A percentile compares a stretch with the other conserved stretches of the same genome.
Conservation (phyloP, 2,113 vertebrate genomes). For the Anthoscopus minutus region DNA sequence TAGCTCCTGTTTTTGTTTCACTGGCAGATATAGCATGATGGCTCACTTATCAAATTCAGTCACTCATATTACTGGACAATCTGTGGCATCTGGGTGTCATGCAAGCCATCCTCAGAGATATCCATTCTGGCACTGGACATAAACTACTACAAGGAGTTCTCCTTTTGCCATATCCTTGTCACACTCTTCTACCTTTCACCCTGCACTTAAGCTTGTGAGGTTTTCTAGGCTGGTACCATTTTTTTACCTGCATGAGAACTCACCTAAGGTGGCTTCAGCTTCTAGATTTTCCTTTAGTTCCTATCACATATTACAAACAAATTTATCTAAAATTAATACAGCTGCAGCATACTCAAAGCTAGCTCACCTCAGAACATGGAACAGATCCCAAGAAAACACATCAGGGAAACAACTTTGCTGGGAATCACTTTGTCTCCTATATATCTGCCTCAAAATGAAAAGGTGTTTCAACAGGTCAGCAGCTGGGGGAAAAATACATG, state of each 20-base stretch:
- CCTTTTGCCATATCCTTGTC: neutral
- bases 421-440: neutral
- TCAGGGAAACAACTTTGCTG: neutral
- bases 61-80: neutral
- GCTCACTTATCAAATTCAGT: neutral
- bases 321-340: neutral
- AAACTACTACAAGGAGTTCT: neutral
- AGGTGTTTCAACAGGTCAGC: neutral
- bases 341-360: neutral
- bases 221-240: neutral
- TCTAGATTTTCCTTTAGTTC: neutral
- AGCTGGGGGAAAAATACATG: neutral
- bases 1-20: neutral
- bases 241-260: neutral
- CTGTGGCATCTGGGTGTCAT: neutral
- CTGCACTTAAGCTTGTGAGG: neutral
- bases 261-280: neutral
- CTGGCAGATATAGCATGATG: too few relatives aligned
- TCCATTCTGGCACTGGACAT: neutral
- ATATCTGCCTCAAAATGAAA: neutral
- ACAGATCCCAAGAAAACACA: neutral
- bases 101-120: neutral
- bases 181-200: neutral
- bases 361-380: neutral
- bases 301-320: neutral